These are phyloP conservation scores for Pseudococcus longispinus DNA, from an alignment of 2,888 invertebrate species.

Conservation along the genomic window DNA sequence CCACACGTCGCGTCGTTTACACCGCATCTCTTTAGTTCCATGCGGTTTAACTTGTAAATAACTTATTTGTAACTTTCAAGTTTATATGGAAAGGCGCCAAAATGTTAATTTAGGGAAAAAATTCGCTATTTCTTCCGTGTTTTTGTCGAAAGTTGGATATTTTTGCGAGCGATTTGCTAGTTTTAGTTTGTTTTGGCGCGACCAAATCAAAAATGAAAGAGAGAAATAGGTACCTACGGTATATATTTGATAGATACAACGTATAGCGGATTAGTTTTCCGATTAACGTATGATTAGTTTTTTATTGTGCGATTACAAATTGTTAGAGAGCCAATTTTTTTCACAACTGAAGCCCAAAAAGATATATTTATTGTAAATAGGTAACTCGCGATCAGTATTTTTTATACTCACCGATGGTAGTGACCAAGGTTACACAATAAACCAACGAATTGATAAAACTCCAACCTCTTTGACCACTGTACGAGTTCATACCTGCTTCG, in stretches of 20 bases:
- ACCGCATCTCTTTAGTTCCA: background rate
- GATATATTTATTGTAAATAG: too few species aligned
- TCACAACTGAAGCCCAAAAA: too few species aligned
- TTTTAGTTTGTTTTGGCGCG: background rate
- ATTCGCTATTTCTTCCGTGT: background rate
- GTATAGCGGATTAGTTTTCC: background rate
- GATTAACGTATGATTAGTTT: background rate
- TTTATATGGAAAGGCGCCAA: background rate
- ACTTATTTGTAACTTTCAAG: conserved; percentile 17
- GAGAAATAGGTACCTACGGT: background rate
- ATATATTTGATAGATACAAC: too few species aligned
- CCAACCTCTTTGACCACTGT: conserved; percentile 86
- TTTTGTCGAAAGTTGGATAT: background rate
- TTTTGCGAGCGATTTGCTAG: background rate
- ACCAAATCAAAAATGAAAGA: background rate
- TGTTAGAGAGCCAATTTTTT: too few species aligned
- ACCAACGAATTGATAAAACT: conserved; percentile 86
- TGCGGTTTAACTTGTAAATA: conserved; percentile 17
- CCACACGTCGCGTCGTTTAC: background rate
- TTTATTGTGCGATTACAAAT: too few species aligned
- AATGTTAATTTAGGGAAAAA: conserved; percentile 12
- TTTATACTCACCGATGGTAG: conserved; percentile 84
- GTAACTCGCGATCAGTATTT: too few species aligned
- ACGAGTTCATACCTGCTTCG: conserved; percentile 82
- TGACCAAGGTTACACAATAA: conserved; percentile 84